A percentile compares a stretch with the other conserved stretches of the same genome.
Evolutionary conservation across 1,140 invertebrate species (phyloP).

Genomic region (Brachionus rubens): DNA sequence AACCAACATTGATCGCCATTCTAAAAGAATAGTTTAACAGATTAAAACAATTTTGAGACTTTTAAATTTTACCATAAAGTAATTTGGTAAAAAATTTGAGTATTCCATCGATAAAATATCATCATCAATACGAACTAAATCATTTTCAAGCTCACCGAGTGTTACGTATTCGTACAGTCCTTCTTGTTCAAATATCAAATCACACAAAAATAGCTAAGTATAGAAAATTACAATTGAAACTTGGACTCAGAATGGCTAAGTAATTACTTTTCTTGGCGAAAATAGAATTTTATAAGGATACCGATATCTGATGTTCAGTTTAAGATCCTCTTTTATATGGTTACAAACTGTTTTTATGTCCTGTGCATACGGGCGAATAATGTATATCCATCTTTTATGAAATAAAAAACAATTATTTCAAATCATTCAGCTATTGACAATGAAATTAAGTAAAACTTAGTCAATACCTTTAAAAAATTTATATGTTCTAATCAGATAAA

Average conservation of each 20-base stretch:
- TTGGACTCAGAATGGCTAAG: too few species aligned
- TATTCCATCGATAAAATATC: slow-evolving; percentile 45
- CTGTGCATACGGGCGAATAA: slow-evolving; percentile 1
- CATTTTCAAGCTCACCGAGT: slow-evolving; percentile 24
- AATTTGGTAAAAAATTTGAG: slow-evolving; percentile 23
- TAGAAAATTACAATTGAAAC: neutral
- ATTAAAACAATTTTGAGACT: neutral
- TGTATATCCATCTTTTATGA: slow-evolving; percentile 44
- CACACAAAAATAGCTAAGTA: slow-evolving; percentile 24
- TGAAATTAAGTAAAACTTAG: too few species aligned
- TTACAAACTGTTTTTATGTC: slow-evolving; percentile 34
- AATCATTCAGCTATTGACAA: neutral
- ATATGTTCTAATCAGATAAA: too few species aligned
- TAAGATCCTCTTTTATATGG: slow-evolving; percentile 34
- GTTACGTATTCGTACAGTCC: slow-evolving; percentile 28
- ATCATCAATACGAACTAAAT: slow-evolving; percentile 26
- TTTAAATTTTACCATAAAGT: slow-evolving; percentile 26
- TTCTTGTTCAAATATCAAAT: slow-evolving; percentile 35
- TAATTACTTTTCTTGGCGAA: slow-evolving; percentile 31
- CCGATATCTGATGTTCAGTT: neutral
- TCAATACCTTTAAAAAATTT: too few species aligned
- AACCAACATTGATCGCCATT: slow-evolving; percentile 34
- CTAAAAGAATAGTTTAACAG: neutral
- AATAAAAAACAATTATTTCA: neutral
- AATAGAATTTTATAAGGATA: slow-evolving; percentile 46